Evolutionary conservation across 1,140 invertebrate species (phyloP), one percentile per base, ranked within the genome.

Genomic region (Eumeta japonica): DNA sequence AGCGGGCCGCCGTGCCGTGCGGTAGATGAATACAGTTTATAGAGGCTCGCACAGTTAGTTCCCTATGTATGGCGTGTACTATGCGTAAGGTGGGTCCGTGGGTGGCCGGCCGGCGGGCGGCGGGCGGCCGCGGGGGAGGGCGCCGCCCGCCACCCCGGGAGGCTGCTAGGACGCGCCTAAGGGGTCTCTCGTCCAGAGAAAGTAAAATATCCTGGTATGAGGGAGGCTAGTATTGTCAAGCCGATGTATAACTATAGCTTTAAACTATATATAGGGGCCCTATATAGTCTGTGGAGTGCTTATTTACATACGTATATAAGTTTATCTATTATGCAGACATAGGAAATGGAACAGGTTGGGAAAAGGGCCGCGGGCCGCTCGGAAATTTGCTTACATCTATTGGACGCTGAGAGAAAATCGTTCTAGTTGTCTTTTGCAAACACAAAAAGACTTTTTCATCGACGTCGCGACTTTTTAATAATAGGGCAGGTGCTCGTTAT

Each of bases 221-320:
- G 64, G 67, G 61, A 62, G 64, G 62, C 67, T 66, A 71, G 64
- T 62, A 72, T 67, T 72, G 67, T 72, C 67, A 72, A 72, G 60
- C 58, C 55, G 41, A 66, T 64, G 48, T 68, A 68, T 66, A 72
- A 50, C 44, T 67, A 66, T 70, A 70, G 60, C 58, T 72, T 72
- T 70, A 67, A 70, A 72, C 65, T 72, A 72, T 70, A 67, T 67
- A 62, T 62, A 46, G 53, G 43, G 47, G 32, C 54, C 48, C 45
- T 59, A 54, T 60, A 58, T 57, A 53, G 43, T 44, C 47, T 54
- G 47, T 46, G 52, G 52, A 58, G 50, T 58, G 56, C 58, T 58
- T 68, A 72, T 67, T 72, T 72, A 67, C 63, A 67, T 72, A 70
- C 52, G 44, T 58, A 68, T 59, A 65, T 61, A 65, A 54, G 52